Evolutionary conservation across 2,797 vertebrate species (phyloP), one percentile per base, ranked within the genome.

Genomic region (Erpetoichthys calabaricus): DNA sequence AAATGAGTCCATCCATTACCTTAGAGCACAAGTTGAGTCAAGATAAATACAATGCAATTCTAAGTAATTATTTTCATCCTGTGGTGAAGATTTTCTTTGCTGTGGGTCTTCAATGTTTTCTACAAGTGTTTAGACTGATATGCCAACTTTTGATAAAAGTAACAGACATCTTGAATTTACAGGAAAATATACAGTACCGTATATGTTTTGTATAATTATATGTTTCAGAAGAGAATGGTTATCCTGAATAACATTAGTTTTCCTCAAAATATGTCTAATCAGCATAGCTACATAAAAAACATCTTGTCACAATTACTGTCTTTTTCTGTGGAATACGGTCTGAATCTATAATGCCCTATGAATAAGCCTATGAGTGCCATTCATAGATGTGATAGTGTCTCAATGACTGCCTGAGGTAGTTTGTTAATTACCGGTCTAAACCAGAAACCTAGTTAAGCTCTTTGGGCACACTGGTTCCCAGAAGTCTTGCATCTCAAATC

Each of bases 251-350:
- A 62, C 59, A 63, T 63, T 64, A 66, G 64, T 60, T 50, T 59
- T 55, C 65, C 60, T 57, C 55, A 61, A 62, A 66, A 71, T 71
- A 66, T 68, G 69, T 59, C 60, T 59, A 60, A 68, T 67, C 67
- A 65, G 59, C 68, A 68, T 70, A 70, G 64, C 62, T 60, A 65
- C 65, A 68, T 61, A 46, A 67, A 63, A 57, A 64, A 59, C 71
- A 71, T 69, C 62, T 63, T 71, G 62, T 52, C 70, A 55, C 61
- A 67, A 73, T 73, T 71, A 69, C 55, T 60, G 54, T 60, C 68
- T 63, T 57, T 47, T 67, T 66, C 61, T 58, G 25, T 25, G 25
- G 25, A 25, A 25, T 25, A 25, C 25, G 25, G 25, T 25, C 25
- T 25, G 25, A 25, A 25, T 25, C 25, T 25, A 25, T 25, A 25